Base-by-base conservation (phyloP, 2,113 vertebrate genomes). In the Ophiodon elongatus region DNA sequence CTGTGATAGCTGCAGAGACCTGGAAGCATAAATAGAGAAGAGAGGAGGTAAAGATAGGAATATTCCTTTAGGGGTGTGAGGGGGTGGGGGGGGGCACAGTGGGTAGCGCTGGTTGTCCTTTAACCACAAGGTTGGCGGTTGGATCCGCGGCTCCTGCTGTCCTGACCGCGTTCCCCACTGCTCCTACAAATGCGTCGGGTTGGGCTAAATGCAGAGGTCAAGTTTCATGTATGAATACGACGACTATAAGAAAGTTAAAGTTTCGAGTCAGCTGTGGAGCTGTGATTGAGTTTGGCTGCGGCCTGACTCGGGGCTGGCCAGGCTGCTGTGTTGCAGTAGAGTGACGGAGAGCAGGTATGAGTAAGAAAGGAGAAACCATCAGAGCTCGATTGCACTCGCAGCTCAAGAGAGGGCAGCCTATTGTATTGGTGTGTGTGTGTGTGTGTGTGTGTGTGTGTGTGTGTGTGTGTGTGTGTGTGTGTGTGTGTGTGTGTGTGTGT, bases 301-400 rank as follows among this genome's bases (percentile, higher is more conserved):
- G 84, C 75, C 73, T 89, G 89, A 87, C n/a, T 92, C 87, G 37
- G 82, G 33, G 70, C 63, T 88, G 77, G 62, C 47, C 73, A 78
- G 73, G 78, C 7, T 73, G 25, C 59, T 73, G 27, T 66, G 60
- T 37, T 35, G 23, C 60, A 72, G 17, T 25, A 56, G 66, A 91
- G 31, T 84, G 83, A 84, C 50, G 59, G 54, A 31, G 76, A 73
- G 73, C 59, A 37, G 78, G 85, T 47, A 52, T 76, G 76, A 83
- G 66, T 27, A 62, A 52, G 69, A 76, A 66, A 79, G 79, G 65
- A 14, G 68, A 75, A 83, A 73, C 59, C 45, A 63, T 65, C 29
- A 43, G 54, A 80, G 41, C 80, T 67, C 5, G 21, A 84, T 85
- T 82, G 76, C 47, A 67, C 35, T 66, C 3, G 21, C 77, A 2